Evolutionary conservation across 1,140 invertebrate species (phyloP).

Genomic region (Anoplophora glabripennis): DNA sequence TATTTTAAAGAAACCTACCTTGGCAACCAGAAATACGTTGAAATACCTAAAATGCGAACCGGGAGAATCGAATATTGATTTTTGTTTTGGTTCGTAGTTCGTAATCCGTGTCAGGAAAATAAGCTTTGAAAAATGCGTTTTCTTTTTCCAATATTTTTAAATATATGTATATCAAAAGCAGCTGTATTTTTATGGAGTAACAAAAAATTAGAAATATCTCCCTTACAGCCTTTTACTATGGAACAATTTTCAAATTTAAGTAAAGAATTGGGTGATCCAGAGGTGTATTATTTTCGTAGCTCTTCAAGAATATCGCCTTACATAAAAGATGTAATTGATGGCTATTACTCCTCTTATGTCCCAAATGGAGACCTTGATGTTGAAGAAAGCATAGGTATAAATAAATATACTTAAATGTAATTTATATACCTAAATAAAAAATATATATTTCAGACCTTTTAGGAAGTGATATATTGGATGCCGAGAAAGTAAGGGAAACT

Average conservation of each 20-base stretch:
- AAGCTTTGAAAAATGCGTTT: not conserved
- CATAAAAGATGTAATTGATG: constrained; percentile 27
- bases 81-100: not conserved
- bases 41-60: too few relatives aligned
- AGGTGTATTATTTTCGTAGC: constrained; percentile 32
- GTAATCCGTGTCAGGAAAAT: constrained; percentile 18
- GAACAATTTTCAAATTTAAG: constrained; percentile 33
- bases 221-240: constrained; percentile 34
- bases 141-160: constrained; percentile 17
- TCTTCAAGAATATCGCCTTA: constrained; percentile 18
- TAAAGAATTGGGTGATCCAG: constrained; percentile 25
- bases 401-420: constrained; percentile 9
- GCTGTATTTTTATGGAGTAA: constrained; percentile 39
- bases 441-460: constrained; percentile 25
- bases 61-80: not conserved
- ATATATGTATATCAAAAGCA: constrained; percentile 23
- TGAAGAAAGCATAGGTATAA: constrained; percentile 32
- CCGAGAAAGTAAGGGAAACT: constrained; percentile 20
- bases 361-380: constrained; percentile 34
- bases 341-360: constrained; percentile 30
- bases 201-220: constrained; percentile 34
- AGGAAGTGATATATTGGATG: constrained; percentile 27
- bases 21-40: too few relatives aligned
- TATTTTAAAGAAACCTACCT: too few relatives aligned
- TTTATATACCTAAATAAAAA: not conserved